Base-by-base conservation (phyloP, 2,113 vertebrate genomes). In the Cisticola juncidis region DNA sequence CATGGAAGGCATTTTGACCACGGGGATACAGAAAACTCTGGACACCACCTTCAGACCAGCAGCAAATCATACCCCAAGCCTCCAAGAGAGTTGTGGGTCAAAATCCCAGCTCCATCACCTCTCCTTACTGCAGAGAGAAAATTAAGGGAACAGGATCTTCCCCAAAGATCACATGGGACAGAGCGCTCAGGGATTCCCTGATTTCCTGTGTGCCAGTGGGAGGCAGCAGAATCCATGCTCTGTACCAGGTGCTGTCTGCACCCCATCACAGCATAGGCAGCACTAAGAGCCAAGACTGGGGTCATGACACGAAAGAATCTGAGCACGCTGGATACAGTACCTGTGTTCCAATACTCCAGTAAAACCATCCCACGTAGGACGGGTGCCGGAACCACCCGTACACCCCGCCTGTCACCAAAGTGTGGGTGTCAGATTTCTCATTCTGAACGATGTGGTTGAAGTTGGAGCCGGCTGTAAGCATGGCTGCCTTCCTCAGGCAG, bases 361-460 rank as follows among this genome's bases (percentile, higher is more conserved):
- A 99, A 97, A 99, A 99, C 99, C 99, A 99, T 65, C 99, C 99
- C 68, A 99, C 99, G 1, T 99, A 99, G 11, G 99, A 99, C 0
- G 99, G 99, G 94, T 99, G 99, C 85, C 99, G 98, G 97, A 98
- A 99, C 98, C 98, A 99, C 48, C 99, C 97, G 0, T 99, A 99
- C 21, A 99, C 99, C 1, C 99, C 99, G 1, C 94, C 97, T 3
- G 99, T 99, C 97, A 99, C 99, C 97, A 99, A 95, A 31, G 99
- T 98, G 33, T 99, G 99, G 35, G 98, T 98, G 33, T 99, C 99
- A 5, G 99, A 99, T 57, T 99, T 99, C 88, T 99, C 99, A 1
- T 99, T 99, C 98, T 99, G 99, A 26, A 99, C 99, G 9, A 99
- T 99, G 70, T 99, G 99, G 97, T 99, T 99, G 97, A 99, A 99